These are phyloP conservation scores for Lithophane socia DNA, from an alignment of 2,888 invertebrate species.

Conservation along the genomic window DNA sequence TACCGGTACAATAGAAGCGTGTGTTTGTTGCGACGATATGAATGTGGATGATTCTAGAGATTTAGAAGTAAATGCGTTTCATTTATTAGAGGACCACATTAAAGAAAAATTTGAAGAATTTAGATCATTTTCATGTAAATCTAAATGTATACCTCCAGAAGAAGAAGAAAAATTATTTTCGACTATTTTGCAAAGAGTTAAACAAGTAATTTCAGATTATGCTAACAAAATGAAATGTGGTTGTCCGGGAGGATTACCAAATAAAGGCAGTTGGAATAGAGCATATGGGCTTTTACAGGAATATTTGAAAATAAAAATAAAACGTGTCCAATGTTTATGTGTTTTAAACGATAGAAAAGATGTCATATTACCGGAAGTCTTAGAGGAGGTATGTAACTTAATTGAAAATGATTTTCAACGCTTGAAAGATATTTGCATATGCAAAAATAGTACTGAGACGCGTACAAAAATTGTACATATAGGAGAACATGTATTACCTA, in stretches of 20 bases:
- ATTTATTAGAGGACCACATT: constrained; percentile 82
- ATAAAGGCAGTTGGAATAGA: constrained; percentile 82
- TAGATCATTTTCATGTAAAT: constrained; percentile 71
- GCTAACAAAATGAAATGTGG: constrained; percentile 76
- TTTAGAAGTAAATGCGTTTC: constrained; percentile 83
- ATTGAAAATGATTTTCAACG: constrained; percentile 85
- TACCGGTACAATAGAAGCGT: constrained; percentile 63
- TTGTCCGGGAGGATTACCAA: constrained; percentile 66
- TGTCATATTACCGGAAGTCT: constrained; percentile 73
- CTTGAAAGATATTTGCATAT: constrained; percentile 77
- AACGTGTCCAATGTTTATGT: constrained; percentile 81
- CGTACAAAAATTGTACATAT: constrained; percentile 31
- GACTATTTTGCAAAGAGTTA: constrained; percentile 78
- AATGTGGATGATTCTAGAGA: constrained; percentile 74
- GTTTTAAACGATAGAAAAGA: constrained; percentile 69
- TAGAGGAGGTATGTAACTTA: constrained; percentile 79
- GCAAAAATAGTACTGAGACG: constrained; percentile 60
- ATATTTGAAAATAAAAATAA: constrained; percentile 85
- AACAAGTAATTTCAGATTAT: constrained; percentile 79
- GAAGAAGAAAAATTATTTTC: constrained; percentile 79
- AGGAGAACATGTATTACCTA: constrained; percentile 12
- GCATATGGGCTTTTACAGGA: constrained; percentile 84
- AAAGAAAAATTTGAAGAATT: constrained; percentile 79
- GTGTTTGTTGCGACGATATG: constrained; percentile 77
- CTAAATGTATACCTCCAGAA: constrained; percentile 71